These are phyloP conservation scores for Gymnosoma rotundatum DNA, from an alignment of 2,888 invertebrate genomes.

Conservation along the genomic window DNA sequence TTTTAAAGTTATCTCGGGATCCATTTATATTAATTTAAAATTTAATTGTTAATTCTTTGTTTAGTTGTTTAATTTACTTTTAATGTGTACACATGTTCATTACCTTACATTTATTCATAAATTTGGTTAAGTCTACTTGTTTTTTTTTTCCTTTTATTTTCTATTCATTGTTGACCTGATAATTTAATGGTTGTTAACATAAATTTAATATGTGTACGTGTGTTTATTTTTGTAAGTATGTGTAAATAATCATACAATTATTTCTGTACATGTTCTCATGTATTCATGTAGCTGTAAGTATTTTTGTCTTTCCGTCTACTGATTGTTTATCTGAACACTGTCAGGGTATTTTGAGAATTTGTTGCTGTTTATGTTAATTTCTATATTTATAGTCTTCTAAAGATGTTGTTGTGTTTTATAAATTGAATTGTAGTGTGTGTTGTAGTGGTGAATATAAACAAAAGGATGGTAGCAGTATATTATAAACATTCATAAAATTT, in stretches of 20 bases:
- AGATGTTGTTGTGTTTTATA: conserved; percentile 25
- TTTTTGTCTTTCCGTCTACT: neutral
- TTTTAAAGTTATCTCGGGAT: no score
- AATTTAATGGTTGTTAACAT: conserved; percentile 51
- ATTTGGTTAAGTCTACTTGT: neutral
- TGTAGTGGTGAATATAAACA: neutral
- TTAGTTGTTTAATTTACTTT: conserved; percentile 1
- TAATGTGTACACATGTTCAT: conserved; percentile 2
- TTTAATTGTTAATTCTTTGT: neutral
- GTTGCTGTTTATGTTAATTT: conserved; percentile 56
- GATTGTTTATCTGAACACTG: conserved; percentile 41
- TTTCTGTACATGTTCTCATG: neutral
- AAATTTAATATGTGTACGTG: conserved; percentile 21
- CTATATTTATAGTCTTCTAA: conserved; percentile 54
- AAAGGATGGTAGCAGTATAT: neutral
- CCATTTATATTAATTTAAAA: neutral
- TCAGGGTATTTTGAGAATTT: conserved; percentile 26
- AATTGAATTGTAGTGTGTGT: neutral
- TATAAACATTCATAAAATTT: neutral
- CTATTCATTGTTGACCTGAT: conserved; percentile 65
- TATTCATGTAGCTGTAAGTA: neutral
- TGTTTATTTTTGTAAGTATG: conserved; percentile 6
- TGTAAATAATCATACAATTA: conserved; percentile 1
- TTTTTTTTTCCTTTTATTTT: conserved; percentile 34
- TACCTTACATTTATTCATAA: neutral